A percentile compares a stretch with the other conserved stretches of the same genome.
Evolutionary conservation across 2,888 invertebrate species (phyloP).

Genomic region (Norana najaformis): DNA sequence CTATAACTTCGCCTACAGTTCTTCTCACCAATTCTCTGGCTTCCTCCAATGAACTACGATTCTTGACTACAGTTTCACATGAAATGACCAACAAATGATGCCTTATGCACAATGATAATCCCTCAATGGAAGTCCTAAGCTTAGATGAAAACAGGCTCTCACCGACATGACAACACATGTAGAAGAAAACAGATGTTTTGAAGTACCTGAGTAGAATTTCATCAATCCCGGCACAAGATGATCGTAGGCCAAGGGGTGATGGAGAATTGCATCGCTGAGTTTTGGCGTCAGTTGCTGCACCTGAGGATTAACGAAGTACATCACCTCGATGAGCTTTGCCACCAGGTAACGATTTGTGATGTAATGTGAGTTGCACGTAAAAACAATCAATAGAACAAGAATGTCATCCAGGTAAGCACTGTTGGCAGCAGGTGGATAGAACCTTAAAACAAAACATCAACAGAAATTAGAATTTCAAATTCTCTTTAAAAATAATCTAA

Average conservation of each 20-base stretch:
- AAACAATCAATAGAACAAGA: slow-evolving; percentile 83
- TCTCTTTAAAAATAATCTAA: neutral
- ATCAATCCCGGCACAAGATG: slow-evolving; percentile 85
- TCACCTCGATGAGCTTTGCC: slow-evolving; percentile 90
- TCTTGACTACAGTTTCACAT: no score
- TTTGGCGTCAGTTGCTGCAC: slow-evolving; percentile 63
- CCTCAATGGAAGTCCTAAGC: no score
- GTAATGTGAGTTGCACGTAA: slow-evolving; percentile 85
- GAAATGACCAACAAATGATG: no score
- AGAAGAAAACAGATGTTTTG: neutral
- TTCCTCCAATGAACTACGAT: no score
- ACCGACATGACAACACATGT: neutral
- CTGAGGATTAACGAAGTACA: slow-evolving; percentile 66
- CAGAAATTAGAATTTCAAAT: neutral
- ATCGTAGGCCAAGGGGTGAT: slow-evolving; percentile 81
- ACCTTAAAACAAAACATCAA: slow-evolving; percentile 14
- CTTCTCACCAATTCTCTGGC: no score
- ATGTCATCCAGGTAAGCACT: slow-evolving; percentile 63
- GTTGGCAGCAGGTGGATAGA: slow-evolving; percentile 24
- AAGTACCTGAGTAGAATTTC: slow-evolving; percentile 86
- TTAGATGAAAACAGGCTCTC: neutral
- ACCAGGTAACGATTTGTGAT: slow-evolving; percentile 95
- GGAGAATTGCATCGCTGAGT: slow-evolving; percentile 79
- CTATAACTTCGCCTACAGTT: no score
- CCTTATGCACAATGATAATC: no score